Evolutionary conservation across 2,797 vertebrate species (phyloP).

Genomic region (Oophaga sylvatica): DNA sequence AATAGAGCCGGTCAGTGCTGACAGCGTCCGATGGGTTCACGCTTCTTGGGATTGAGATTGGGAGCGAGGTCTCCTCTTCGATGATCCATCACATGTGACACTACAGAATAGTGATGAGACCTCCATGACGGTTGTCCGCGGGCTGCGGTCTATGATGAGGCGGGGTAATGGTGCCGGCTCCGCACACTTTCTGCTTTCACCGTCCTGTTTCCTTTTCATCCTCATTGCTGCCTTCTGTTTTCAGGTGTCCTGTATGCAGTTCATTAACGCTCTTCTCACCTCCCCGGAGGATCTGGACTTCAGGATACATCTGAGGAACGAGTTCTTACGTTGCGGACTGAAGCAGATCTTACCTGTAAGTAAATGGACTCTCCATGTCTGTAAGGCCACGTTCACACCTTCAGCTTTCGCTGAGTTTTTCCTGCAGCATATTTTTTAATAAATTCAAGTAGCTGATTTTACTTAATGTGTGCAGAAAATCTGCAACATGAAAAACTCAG

Average conservation of each 20-base stretch:
- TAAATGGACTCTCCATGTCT: conserved; percentile 51
- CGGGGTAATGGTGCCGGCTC: not conserved
- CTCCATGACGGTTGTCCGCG: not conserved
- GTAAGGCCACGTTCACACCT: not conserved
- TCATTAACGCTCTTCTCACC: conserved; percentile 96
- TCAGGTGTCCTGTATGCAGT: conserved; percentile 96
- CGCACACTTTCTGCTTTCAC: not conserved
- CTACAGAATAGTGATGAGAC: not conserved
- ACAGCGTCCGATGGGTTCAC: not conserved
- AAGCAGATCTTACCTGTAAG: conserved; percentile 94
- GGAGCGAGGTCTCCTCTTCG: not conserved
- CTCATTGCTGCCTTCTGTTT: conserved; percentile 42
- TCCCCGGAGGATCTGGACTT: conserved; percentile 97
- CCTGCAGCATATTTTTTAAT: too few species aligned
- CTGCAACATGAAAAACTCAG: too few species aligned
- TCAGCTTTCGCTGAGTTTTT: too few species aligned
- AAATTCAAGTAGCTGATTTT: too few species aligned
- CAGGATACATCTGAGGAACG: conserved; percentile 97
- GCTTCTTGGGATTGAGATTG: not conserved
- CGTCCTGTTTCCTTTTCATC: not conserved
- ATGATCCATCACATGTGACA: not conserved
- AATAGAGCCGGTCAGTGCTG: not conserved
- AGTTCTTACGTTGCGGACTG: conserved; percentile 92
- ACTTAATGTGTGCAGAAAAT: too few species aligned
- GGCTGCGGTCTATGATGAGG: not conserved